Conservation (phyloP, 2,888 invertebrate species). For the Odontothrips loti region DNA sequence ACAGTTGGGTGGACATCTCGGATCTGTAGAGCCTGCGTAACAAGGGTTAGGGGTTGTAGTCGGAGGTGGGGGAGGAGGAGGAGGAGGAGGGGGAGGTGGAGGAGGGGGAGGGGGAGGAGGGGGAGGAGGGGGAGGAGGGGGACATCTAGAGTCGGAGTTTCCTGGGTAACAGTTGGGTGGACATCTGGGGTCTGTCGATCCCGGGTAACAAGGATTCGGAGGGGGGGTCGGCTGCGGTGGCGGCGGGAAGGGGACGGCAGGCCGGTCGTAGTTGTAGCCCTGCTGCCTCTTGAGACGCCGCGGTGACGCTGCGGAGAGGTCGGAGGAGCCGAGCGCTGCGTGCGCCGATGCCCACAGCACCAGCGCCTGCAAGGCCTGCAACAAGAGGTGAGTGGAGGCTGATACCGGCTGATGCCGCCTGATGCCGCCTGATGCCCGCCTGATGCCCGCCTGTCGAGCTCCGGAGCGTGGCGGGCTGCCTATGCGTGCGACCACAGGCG, state of each 20-base stretch:
- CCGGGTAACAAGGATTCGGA: not conserved
- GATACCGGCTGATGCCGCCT: not conserved
- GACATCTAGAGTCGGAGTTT: not conserved
- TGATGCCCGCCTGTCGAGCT: not conserved
- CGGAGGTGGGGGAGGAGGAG: not conserved
- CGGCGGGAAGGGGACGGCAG: not conserved
- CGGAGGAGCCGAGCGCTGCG: not conserved
- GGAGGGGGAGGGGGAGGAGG: not conserved
- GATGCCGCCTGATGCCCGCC: not conserved
- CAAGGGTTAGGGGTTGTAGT: not conserved
- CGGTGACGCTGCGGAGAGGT: not conserved
- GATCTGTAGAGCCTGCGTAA: not conserved
- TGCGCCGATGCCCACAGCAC: not conserved
- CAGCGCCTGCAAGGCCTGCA: not conserved
- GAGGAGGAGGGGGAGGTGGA: not conserved
- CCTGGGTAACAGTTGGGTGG: slow-evolving; percentile 4
- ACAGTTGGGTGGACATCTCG: not conserved
- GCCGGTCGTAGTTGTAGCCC: slow-evolving; percentile 8
- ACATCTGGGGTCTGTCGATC: not conserved
- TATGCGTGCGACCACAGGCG: not conserved
- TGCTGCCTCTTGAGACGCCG: not conserved
- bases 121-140: not conserved
- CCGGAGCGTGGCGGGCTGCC: not conserved
- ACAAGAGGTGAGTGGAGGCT: not conserved
- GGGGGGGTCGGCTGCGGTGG: not conserved